A percentile compares a stretch with the other conserved stretches of the same genome.
Evolutionary conservation across 2,888 invertebrate species (phyloP).

Genomic region (Lasioglossum marginatum): DNA sequence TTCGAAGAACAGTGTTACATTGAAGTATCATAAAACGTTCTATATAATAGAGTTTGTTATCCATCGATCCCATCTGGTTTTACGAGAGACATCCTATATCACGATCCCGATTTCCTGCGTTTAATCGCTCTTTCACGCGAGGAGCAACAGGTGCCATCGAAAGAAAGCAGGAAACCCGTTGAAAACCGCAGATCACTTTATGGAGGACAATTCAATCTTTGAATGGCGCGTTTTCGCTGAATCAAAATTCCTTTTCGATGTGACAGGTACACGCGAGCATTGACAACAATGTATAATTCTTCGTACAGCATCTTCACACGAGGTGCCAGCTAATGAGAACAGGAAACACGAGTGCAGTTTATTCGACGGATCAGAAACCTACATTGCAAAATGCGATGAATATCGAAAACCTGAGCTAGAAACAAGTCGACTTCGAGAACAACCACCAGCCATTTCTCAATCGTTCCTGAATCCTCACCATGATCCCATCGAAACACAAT

Average conservation of each 20-base stretch:
- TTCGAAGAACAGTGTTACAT: background rate
- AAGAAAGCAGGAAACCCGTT: slow-evolving; percentile 49
- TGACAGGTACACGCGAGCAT: background rate
- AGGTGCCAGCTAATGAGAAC: background rate
- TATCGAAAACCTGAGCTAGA: background rate
- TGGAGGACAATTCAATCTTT: slow-evolving; percentile 3
- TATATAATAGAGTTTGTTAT: slow-evolving; percentile 5
- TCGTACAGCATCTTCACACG: background rate
- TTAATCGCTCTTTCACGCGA: slow-evolving; percentile 68
- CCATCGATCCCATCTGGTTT: slow-evolving; percentile 16
- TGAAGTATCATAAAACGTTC: background rate
- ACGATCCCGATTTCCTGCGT: slow-evolving; percentile 52
- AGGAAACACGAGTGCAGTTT: background rate
- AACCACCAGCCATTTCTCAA: background rate
- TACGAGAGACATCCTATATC: slow-evolving; percentile 30
- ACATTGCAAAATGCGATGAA: background rate
- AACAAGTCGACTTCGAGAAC: background rate
- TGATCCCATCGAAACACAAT: background rate
- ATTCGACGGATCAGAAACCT: background rate
- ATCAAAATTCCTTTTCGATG: background rate
- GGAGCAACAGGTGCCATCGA: slow-evolving; percentile 53
- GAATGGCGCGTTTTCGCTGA: background rate
- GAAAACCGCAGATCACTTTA: slow-evolving; percentile 17
- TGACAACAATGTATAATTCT: background rate
- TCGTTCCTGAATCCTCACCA: background rate